Percentiles rank a stretch among this genome's conserved stretches.
Evolutionary conservation across 2,888 invertebrate genomes (phyloP).

Genomic region (Unio delphinus): DNA sequence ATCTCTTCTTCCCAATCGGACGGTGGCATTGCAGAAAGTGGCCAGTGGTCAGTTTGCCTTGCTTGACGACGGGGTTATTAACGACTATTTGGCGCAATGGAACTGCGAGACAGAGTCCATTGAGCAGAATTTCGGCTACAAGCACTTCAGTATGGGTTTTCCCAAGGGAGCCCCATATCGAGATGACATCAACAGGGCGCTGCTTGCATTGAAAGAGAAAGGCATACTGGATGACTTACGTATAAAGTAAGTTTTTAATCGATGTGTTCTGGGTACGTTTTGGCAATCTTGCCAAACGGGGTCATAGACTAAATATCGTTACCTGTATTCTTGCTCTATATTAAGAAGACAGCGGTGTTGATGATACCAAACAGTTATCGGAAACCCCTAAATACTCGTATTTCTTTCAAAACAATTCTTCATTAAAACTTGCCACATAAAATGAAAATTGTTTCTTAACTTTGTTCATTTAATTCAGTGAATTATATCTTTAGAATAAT

Average conservation of each 20-base stretch:
- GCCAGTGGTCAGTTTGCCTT: slow-evolving; percentile 38
- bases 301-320: not conserved
- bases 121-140: slow-evolving; percentile 56
- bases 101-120: slow-evolving; percentile 58
- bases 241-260: slow-evolving; percentile 37
- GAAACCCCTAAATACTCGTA: too few relatives aligned
- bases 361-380: too few relatives aligned
- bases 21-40: slow-evolving; percentile 41
- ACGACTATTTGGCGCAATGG: slow-evolving; percentile 53
- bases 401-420: too few relatives aligned
- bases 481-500: too few relatives aligned
- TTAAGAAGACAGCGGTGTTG: not conserved
- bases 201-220: slow-evolving; percentile 55
- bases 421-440: too few relatives aligned
- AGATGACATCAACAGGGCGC: slow-evolving; percentile 55
- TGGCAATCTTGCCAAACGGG: too few relatives aligned
- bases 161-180: slow-evolving; percentile 61
- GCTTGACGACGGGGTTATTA: slow-evolving; percentile 55
- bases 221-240: slow-evolving; percentile 49
- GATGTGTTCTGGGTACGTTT: not conserved
- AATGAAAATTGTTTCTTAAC: too few relatives aligned
- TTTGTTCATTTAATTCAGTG: too few relatives aligned
- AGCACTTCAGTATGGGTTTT: slow-evolving; percentile 59
- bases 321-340: not conserved
- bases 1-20: slow-evolving; percentile 33